phyloP scores from a whole-genome alignment of 30 jellyfish, hydroid and myxozoan species.

The Cassiopea xamachana region DNA sequence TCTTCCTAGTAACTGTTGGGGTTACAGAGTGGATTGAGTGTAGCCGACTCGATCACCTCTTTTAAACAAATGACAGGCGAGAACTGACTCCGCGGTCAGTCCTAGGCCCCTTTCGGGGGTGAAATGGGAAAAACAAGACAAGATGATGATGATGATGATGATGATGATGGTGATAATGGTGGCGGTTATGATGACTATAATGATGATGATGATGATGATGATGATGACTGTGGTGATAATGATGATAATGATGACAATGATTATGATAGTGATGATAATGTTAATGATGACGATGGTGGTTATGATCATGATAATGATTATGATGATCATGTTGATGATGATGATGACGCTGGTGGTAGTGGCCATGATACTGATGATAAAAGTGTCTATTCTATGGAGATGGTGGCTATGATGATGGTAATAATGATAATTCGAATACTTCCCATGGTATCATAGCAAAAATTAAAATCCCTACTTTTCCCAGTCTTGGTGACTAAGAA shows the following conservation, averaged over 20 bases:
- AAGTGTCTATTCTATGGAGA: not conserved
- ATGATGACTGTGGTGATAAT: conserved; percentile 5
- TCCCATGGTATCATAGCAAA: not conserved
- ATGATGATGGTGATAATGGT: not conserved
- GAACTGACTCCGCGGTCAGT: too few relatives aligned
- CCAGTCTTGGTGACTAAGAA: conserved; percentile 86
- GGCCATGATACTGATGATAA: not conserved
- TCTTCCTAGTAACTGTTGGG: too few relatives aligned
- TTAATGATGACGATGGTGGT: not conserved
- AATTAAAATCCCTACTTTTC: conserved; percentile 67
- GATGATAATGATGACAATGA: conserved; percentile 7
- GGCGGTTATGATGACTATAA: not conserved
- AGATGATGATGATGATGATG: conserved; percentile 2
- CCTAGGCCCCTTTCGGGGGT: too few relatives aligned
- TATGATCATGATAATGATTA: not conserved
- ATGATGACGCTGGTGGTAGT: not conserved
- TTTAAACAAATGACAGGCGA: too few relatives aligned
- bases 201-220: not conserved
- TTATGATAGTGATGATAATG: not conserved
- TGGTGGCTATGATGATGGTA: not conserved
- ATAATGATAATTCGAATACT: not conserved
- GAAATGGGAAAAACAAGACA: not conserved
- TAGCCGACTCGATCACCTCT: too few relatives aligned
- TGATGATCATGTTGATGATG: not conserved
- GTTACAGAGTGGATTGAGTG: too few relatives aligned